Evolutionary conservation across 2,113 vertebrate genomes (phyloP).

Genomic region (Pogona vitticeps): DNA sequence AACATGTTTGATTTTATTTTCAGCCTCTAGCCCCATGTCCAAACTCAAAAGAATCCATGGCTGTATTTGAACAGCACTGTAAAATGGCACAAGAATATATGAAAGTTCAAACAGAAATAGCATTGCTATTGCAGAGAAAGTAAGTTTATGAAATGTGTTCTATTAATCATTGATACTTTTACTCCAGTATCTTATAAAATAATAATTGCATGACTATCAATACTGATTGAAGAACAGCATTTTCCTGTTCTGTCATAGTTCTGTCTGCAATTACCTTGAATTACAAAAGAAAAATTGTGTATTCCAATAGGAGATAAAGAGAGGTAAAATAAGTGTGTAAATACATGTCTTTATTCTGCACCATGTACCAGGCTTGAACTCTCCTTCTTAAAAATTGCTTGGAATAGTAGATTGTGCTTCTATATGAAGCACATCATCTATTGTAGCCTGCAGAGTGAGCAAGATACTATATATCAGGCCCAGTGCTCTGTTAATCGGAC

Average conservation of each 20-base stretch:
- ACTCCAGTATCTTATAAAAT: background rate
- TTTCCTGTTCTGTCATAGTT: background rate
- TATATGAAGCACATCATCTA: background rate
- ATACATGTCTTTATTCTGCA: background rate
- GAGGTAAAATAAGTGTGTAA: too few species aligned
- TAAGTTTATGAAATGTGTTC: slow-evolving; percentile 74
- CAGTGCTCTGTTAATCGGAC: background rate
- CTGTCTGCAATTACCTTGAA: background rate
- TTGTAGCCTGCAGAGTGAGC: background rate
- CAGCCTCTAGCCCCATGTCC: slow-evolving; percentile 97
- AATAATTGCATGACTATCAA: background rate
- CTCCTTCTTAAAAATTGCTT: background rate
- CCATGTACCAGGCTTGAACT: background rate
- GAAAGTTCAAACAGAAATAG: slow-evolving; percentile 99
- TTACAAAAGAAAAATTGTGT: background rate
- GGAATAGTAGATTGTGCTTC: background rate
- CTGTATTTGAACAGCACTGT: slow-evolving; percentile 99
- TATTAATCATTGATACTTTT: slow-evolving; percentile 21
- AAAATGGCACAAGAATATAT: slow-evolving; percentile 99
- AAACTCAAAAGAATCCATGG: slow-evolving; percentile 99
- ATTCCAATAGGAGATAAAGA: background rate
- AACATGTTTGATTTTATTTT: slow-evolving; percentile 72
- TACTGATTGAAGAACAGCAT: background rate
- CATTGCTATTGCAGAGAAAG: slow-evolving; percentile 96
- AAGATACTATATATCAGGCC: background rate